phyloP scores from a whole-genome alignment of 2,888 invertebrate genomes.

The Plebejus argus region DNA sequence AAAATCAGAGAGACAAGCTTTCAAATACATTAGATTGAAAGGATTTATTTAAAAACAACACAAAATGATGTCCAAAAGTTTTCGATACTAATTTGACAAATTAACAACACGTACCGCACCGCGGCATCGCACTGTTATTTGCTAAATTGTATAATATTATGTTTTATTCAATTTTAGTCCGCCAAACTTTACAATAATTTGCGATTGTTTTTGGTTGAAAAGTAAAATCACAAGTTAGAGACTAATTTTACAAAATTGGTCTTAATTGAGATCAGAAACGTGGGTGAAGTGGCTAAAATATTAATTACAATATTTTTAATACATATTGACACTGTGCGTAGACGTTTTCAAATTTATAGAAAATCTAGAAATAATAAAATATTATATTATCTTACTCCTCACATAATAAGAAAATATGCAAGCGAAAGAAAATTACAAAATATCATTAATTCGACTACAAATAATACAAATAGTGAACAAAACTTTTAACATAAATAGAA shows the following conservation, averaged over 20 bases:
- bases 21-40: not conserved
- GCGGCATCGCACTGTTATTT: not conserved
- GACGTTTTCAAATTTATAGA: too few species aligned
- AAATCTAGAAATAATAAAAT: too few species aligned
- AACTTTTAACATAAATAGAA: not conserved
- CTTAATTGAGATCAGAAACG: not conserved
- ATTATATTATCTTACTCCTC: not conserved
- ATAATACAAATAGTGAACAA: not conserved
- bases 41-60: not conserved
- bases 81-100: constrained; percentile 22
- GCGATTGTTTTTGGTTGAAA: not conserved
- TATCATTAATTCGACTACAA: not conserved
- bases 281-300: not conserved
- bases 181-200: constrained; percentile 3
- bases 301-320: too few species aligned
- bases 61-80: not conserved
- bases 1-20: not conserved
- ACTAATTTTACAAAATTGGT: not conserved
- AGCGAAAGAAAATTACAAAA: not conserved
- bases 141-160: constrained; percentile 8
- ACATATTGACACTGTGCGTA: too few species aligned
- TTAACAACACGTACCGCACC: constrained; percentile 28
- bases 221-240: not conserved
- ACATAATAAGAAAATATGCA: not conserved
- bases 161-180: constrained; percentile 19